Evolutionary conservation across 2,888 invertebrate species (phyloP), one percentile per base, ranked within the genome.

Genomic region (Plagodis dolabraria): DNA sequence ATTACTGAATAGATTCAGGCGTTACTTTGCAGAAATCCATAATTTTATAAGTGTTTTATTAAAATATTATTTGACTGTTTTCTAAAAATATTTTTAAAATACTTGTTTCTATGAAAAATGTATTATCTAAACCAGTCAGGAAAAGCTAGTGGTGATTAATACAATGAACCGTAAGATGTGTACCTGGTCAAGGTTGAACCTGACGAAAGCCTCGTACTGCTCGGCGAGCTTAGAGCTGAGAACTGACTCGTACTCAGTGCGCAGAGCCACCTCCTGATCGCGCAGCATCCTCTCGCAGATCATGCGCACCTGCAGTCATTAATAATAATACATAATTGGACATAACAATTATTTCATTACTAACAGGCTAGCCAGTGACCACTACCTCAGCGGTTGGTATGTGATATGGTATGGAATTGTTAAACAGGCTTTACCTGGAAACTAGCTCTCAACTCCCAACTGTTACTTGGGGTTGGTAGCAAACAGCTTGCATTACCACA

Each of bases 191-290:
- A 98, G 96, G 75, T 99, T 99, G 93, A 99, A 99, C 93, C 98
- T 98, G 67, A 99, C 98, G 90, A 99, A 99, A 80, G 99, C 98
- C 89, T 99, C 99, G 85, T 99, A 99, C 92, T 99, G 99, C 93
- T 99, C 99, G 64, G 98, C 97, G 73, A 99, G 95, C 93, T 99
- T 99, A 85, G 95, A 95, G 85, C 96, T 97, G 78, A 99, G 94
- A 75, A 98, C 98, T 68, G 96, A 95, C 89, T 99, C 98, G 86
- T 99, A 99, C 91, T 99, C 98, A 82, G 97, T 96, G 82, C 98
- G 95, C 74, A 99, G 95, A 80, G 98, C 96, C 67, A 96, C 95
- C 93, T 99, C 99, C 75, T 98, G 96, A 80, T 99, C 99, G 85
- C 97, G 97, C 60, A 99, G 94, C 97, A 99, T 97, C 77, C 98